Conservation (phyloP, 1,140 invertebrate genomes). For the Drosophila lacertosa region DNA sequence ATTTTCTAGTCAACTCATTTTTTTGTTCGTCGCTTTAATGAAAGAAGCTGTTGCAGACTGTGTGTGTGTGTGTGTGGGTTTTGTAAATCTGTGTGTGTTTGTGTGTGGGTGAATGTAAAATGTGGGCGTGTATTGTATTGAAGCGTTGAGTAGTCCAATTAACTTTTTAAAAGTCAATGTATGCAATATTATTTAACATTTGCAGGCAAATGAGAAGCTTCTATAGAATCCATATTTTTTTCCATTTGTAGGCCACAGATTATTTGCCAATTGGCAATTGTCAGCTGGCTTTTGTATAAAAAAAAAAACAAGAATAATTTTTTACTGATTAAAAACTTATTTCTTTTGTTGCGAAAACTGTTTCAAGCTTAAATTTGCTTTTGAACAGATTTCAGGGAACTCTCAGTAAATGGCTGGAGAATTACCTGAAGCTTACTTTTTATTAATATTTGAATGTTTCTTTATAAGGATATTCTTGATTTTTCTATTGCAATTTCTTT, state of each 20-base stretch:
- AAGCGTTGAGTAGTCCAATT: constrained; percentile 54
- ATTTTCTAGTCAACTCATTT: too few species aligned
- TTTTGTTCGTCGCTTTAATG: constrained; percentile 4
- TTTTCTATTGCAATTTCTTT: too few species aligned
- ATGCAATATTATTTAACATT: constrained; percentile 34
- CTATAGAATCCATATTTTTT: constrained; percentile 8
- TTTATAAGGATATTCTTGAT: background rate
- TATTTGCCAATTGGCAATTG: background rate
- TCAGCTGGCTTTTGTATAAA: too few species aligned
- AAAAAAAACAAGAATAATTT: background rate
- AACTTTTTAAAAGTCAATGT: constrained; percentile 52
- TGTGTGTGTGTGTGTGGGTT: constrained; percentile 2
- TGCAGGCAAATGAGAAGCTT: constrained; percentile 4
- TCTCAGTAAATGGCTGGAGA: too few species aligned
- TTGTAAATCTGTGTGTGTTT: too few species aligned
- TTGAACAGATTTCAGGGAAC: background rate
- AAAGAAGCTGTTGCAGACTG: constrained; percentile 14
- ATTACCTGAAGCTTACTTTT: too few species aligned
- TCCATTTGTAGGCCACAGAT: background rate
- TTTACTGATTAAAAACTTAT: constrained; percentile 1
- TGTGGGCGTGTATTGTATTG: constrained; percentile 25
- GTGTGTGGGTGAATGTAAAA: background rate
- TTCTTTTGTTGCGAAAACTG: background rate
- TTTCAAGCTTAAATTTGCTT: background rate
- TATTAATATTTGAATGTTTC: background rate